Evolutionary conservation across 2,797 vertebrate species (phyloP), one percentile per base, ranked within the genome.

Genomic region (Apogon talboti): DNA sequence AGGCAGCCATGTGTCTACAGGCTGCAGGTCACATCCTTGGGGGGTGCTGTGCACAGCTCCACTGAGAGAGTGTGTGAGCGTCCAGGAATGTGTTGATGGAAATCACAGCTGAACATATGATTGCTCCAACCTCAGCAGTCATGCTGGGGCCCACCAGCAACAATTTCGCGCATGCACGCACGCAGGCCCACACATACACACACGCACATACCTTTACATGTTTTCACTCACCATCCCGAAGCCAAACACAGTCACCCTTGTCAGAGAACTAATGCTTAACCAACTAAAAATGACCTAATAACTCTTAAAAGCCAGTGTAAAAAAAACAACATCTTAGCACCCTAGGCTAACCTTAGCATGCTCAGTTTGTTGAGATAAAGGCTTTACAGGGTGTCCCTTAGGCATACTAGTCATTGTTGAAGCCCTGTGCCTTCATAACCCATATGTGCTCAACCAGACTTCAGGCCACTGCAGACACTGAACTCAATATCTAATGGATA

Each of bases 41-140:
- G 89, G 91, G 92, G 90, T 91, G 90, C 90, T 92, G 82, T 52
- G 78, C 66, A 35, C 82, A 78, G 87, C 86, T 90, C 86, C 85
- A 18, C 83, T 85, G 88, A 86, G 87, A 87, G 87, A 89, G 88
- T 91, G 91, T 91, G 89, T 92, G 93, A 94, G 92, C 87, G 90
- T 89, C 91, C 90, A 93, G 93, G 94, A 94, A 94, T 94, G 94
- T 92, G 93, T 92, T 94, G 94, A 94, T 94, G 92, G 93, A 94
- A 94, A 93, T 92, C 89, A 90, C 93, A 94, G 94, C 94, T 94
- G 94, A 92, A 90, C 84, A 89, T 89, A 90, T 91, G 89, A 94
- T 94, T 93, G 91, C 92, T 93, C 90, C 91, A 93, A 90, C 88
- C 86, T 93, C 91, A 90, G 92, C 92, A 92, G 92, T 94, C 92